Base-by-base conservation (phyloP, 2,113 vertebrate species). In the Chaetops frenatus region DNA sequence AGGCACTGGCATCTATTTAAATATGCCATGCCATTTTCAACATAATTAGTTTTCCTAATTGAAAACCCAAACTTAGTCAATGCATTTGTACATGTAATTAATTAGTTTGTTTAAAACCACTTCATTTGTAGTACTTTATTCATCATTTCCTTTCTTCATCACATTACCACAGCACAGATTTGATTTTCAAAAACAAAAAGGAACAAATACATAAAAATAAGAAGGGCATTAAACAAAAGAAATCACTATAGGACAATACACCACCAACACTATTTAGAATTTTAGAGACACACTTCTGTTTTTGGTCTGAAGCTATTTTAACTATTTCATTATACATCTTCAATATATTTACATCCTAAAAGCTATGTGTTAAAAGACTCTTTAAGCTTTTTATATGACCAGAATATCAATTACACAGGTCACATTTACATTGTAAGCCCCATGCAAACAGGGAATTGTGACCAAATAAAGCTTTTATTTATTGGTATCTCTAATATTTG, bases 41-140 rank as follows among this genome's bases (percentile, higher is more conserved):
- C 81, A 81, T 96, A 96, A 97, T 96, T 90, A 96, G 94, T 92
- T 82, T 95, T 94, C 91, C 91, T 96, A 97, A 96, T 77, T 96
- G 92, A 82, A 97, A 90, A 44, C 50, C 42, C 86, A 95, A 96
- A 91, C 77, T 65, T 69, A 94, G 74, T 87, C 53, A 72, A 85
- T 81, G 81, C 38, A 56, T 81, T 92, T 87, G 81, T 81, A 94
- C 70, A 90, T 48, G 62, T 62, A 96, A 96, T 93, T 96, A 95
- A 97, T 92, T 94, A 80, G 67, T 88, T 96, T 93, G 66, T 78
- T 94, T 94, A 91, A 91, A 97, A 96, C 70, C 65, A 88, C 45
- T 96, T 93, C 53, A 73, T 81, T 90, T 87, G 70, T 60, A 92
- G 56, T 65, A 77, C 21, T 88, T 93, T 88, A 64, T 91, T 94